Conservation (phyloP, 2,113 vertebrate species). For the rat (Rattus norvegicus) region GRCr8 NC_086019.1:225996501-225997000, state of each 20-base stretch:
- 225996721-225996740: neutral
- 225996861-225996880: neutral
- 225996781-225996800: neutral
- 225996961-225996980: neutral
- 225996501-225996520: neutral
- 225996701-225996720: neutral
- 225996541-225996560: neutral
- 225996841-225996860: neutral
- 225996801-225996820: neutral
- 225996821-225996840: too few species aligned
- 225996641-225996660: neutral
- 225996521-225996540: conserved; percentile 15
- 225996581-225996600: neutral
- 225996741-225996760: neutral
- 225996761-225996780: neutral
- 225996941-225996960: neutral
- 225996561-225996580: conserved; percentile 10
- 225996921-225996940: neutral
- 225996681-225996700: neutral
- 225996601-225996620: conserved; percentile 22
- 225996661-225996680: neutral
- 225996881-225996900: neutral
- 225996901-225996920: neutral
- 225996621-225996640: neutral
- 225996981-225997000: neutral